Conservation (phyloP, 1,140 invertebrate species). For the Drosophila miranda region DNA sequence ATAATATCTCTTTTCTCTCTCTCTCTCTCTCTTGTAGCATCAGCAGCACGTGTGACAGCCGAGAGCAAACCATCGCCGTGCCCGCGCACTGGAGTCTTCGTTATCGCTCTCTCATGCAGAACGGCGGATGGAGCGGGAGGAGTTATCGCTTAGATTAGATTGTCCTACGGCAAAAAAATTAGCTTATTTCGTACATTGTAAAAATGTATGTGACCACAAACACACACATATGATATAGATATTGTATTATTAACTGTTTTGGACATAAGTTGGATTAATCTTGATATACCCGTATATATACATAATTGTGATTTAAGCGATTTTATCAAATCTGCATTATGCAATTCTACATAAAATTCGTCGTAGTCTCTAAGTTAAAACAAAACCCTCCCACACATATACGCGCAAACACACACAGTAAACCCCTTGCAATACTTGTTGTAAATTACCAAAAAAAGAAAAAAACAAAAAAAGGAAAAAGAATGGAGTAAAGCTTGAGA, state of each 20-base stretch:
- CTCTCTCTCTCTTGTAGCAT: slow-evolving; percentile 42
- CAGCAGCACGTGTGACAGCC: background rate
- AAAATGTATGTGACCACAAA: slow-evolving; percentile 35
- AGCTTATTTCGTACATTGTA: slow-evolving; percentile 47
- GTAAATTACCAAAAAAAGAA: slow-evolving; percentile 67
- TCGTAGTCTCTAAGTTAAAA: slow-evolving; percentile 70
- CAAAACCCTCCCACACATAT: slow-evolving; percentile 24
- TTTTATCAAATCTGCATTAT: slow-evolving; percentile 81
- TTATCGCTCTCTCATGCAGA: background rate
- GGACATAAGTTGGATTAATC: slow-evolving; percentile 65
- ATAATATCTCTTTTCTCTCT: slow-evolving; percentile 7
- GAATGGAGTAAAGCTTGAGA: slow-evolving; percentile 28
- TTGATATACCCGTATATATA: slow-evolving; percentile 74
- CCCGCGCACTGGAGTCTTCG: no score
- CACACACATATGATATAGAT: slow-evolving; percentile 58
- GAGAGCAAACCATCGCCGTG: slow-evolving; percentile 7
- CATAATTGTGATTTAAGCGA: slow-evolving; percentile 82
- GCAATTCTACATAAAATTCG: slow-evolving; percentile 79
- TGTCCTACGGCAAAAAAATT: slow-evolving; percentile 41
- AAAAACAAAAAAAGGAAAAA: slow-evolving; percentile 11
- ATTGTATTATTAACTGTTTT: slow-evolving; percentile 63
- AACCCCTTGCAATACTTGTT: slow-evolving; percentile 70
- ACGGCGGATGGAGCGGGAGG: slow-evolving; percentile 17
- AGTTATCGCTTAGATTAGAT: slow-evolving; percentile 48
- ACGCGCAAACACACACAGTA: background rate